Percentiles rank a stretch among this genome's conserved stretches.
These are phyloP conservation scores for Streptopelia turtur DNA, from an alignment of 2,797 vertebrate species.

Conservation along the genomic window DNA sequence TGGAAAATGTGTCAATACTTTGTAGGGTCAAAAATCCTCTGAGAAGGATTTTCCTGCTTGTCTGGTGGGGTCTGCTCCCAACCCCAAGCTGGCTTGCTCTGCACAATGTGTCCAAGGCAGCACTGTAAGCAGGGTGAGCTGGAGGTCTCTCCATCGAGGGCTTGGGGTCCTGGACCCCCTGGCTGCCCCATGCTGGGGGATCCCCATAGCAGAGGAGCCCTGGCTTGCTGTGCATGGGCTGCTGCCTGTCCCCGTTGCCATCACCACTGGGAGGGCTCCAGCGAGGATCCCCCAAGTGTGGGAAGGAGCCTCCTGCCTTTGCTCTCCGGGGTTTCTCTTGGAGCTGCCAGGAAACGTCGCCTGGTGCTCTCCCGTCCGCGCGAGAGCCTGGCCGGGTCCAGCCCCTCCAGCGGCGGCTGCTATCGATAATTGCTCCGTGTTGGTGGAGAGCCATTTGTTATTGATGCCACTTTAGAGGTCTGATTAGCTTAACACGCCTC, in stretches of 20 bases:
- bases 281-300: fast-evolving
- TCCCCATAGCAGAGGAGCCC: neutral
- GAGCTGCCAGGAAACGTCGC: neutral
- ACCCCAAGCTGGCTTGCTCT: neutral
- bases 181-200: too few species aligned
- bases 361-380: fast-evolving
- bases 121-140: neutral
- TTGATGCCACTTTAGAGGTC: neutral
- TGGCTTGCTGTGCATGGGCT: too few species aligned
- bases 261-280: neutral
- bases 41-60: neutral
- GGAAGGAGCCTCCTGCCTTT: neutral
- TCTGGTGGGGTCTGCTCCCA: neutral
- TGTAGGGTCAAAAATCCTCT: neutral
- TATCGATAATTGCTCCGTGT: neutral
- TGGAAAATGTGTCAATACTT: fast-evolving
- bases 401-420: neutral
- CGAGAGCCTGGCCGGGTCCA: neutral
- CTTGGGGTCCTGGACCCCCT: neutral
- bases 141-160: neutral
- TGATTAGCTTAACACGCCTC: neutral
- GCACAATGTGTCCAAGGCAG: fast-evolving
- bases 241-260: too few species aligned
- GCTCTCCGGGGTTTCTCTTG: neutral
- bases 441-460: neutral